phyloP scores from a whole-genome alignment of 2,113 vertebrate species.

The Alouatta palliata region DNA sequence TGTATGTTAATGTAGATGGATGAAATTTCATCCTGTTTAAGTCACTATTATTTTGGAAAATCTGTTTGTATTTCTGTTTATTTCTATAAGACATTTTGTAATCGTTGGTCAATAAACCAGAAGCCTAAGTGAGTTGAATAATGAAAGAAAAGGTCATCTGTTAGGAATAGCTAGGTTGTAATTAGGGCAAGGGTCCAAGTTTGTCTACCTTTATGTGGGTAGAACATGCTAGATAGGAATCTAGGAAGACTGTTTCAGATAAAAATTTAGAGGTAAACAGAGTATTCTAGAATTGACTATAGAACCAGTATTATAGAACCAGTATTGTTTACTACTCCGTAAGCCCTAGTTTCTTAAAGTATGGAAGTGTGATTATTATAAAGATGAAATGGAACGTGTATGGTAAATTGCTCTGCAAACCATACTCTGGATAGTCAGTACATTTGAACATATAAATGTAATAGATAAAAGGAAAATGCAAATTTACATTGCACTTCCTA shows the following conservation, averaged over 20 bases:
- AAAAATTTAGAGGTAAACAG: not conserved
- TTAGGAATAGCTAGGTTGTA: not conserved
- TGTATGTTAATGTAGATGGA: not conserved
- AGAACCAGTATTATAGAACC: not conserved
- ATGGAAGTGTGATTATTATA: not conserved
- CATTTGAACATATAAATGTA: not conserved
- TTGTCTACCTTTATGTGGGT: slow-evolving; percentile 15
- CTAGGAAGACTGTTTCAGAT: slow-evolving; percentile 13
- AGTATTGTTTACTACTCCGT: not conserved
- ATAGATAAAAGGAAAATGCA: not conserved
- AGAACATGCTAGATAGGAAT: slow-evolving; percentile 12
- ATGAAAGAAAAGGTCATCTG: slow-evolving; percentile 1
- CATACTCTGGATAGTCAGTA: not conserved
- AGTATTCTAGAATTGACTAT: not conserved
- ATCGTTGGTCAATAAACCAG: not conserved
- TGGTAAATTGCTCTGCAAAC: slow-evolving; percentile 9
- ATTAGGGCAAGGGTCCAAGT: not conserved
- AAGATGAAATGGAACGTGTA: not conserved
- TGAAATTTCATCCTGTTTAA: not conserved
- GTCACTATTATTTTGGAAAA: not conserved
- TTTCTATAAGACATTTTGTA: slow-evolving; percentile 14
- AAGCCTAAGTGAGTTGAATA: not conserved
- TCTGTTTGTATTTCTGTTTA: slow-evolving; percentile 13
- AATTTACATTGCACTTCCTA: not conserved
- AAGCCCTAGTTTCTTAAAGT: not conserved